These are phyloP conservation scores for Pomacea canaliculata DNA, from an alignment of 2,888 invertebrate species.

Conservation along the genomic window DNA sequence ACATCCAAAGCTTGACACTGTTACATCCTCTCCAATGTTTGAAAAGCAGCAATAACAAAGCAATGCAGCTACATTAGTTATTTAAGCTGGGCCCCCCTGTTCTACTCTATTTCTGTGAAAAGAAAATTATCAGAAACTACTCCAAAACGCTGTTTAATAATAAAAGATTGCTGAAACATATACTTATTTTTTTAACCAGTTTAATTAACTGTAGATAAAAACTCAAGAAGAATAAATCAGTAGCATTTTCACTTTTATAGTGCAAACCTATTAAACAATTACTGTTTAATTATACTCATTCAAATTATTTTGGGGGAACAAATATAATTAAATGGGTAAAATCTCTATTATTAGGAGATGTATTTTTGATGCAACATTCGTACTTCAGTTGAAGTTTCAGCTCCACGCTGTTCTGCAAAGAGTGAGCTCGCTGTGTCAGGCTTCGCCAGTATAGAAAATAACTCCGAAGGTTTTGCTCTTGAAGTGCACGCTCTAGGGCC, in stretches of 20 bases:
- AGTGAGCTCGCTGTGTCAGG: constrained; percentile 44
- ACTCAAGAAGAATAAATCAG: no score
- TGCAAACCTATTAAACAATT: no score
- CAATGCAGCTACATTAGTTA: no score
- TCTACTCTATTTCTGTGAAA: not conserved
- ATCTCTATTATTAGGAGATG: no score
- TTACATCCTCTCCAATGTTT: not conserved
- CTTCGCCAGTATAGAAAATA: constrained; percentile 54
- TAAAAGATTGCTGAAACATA: no score
- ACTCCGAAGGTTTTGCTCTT: constrained; percentile 38
- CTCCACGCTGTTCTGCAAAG: constrained; percentile 50
- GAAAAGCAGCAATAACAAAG: no score
- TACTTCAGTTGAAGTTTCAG: constrained; percentile 55
- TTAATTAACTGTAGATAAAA: no score
- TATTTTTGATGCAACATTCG: not conserved
- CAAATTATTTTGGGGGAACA: no score
- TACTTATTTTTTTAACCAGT: no score
- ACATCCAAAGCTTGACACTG: constrained; percentile 12
- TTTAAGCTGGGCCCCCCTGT: not conserved
- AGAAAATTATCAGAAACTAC: not conserved
- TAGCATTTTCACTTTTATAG: no score
- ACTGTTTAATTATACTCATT: no score
- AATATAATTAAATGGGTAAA: no score
- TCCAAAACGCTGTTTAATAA: not conserved
- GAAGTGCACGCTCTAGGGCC: constrained; percentile 40